Evolutionary conservation across 2,113 vertebrate species (phyloP).

Genomic region (Calypte anna): DNA sequence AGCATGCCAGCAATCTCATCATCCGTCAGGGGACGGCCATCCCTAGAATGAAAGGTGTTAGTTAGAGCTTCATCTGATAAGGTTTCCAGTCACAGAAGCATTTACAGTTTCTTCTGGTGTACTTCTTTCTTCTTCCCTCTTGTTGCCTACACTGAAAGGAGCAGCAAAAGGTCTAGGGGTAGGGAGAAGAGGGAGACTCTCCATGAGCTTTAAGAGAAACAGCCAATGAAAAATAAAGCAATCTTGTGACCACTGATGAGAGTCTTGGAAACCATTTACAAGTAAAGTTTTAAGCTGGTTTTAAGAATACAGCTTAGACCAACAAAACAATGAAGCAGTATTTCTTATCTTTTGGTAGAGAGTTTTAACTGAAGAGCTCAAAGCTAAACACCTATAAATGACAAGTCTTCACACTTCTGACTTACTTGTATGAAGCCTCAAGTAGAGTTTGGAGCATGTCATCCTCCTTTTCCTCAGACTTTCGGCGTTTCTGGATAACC

Average conservation of each 20-base stretch:
- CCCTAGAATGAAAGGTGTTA: slow-evolving; percentile 64
- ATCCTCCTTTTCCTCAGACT: slow-evolving; percentile 81
- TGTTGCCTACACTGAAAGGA: too few species aligned
- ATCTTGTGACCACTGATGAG: background rate
- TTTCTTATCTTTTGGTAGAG: background rate
- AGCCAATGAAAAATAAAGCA: background rate
- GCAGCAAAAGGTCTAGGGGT: background rate
- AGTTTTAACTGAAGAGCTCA: background rate
- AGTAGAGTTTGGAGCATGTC: slow-evolving; percentile 97
- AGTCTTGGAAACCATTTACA: background rate
- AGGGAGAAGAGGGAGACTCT: background rate
- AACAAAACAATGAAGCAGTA: background rate
- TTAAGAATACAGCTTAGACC: background rate
- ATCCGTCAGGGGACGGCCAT: slow-evolving; percentile 83
- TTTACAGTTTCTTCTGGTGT: background rate
- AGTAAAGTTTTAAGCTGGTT: background rate
- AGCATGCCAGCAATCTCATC: slow-evolving; percentile 92
- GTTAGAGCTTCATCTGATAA: background rate
- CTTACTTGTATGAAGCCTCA: slow-evolving; percentile 94
- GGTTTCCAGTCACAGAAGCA: rapidly evolving
- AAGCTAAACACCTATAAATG: background rate
- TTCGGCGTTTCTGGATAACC: slow-evolving; percentile 90
- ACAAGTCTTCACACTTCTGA: background rate
- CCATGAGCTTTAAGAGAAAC: background rate
- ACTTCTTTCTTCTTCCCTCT: background rate